Conservation (phyloP, 1,140 invertebrate genomes). For the Papilio polytes region DNA sequence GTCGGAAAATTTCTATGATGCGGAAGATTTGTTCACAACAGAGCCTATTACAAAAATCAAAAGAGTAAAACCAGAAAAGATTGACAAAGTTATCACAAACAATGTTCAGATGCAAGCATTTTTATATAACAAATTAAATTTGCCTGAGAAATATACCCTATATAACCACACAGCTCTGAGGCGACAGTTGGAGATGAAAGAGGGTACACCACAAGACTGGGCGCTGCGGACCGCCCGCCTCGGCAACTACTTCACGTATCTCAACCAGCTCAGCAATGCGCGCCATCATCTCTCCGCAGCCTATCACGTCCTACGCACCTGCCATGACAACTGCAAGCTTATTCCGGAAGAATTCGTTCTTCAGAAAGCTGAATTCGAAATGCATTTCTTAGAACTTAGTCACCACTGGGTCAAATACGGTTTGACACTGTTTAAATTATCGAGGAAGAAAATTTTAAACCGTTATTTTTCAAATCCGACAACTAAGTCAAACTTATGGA, state of each 20-base stretch:
- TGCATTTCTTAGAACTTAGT: conserved; percentile 85
- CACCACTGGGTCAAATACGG: conserved; percentile 88
- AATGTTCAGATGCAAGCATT: conserved; percentile 82
- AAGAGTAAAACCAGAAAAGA: conserved; percentile 70
- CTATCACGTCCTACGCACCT: conserved; percentile 79
- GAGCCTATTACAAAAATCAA: conserved; percentile 61
- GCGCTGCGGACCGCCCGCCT: conserved; percentile 85
- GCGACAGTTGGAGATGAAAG: conserved; percentile 85
- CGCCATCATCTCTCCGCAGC: conserved; percentile 85
- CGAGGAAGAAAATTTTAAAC: conserved; percentile 78
- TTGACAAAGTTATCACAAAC: conserved; percentile 80
- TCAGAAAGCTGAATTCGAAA: conserved; percentile 81
- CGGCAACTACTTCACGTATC: conserved; percentile 84
- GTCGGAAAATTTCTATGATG: conserved; percentile 64
- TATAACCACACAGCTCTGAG: conserved; percentile 86
- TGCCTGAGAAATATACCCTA: conserved; percentile 81
- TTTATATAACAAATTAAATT: conserved; percentile 79
- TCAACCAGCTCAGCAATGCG: conserved; percentile 77
- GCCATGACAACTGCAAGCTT: conserved; percentile 79
- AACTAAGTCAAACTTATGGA: conserved; percentile 66
- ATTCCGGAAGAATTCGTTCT: conserved; percentile 70
- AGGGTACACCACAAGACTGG: conserved; percentile 87
- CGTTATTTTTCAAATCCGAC: conserved; percentile 68
- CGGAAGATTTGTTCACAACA: conserved; percentile 70
- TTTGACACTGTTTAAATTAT: conserved; percentile 84